Base-by-base conservation (phyloP, 2,888 invertebrate species). In the Listrodromus nycthemerus region DNA sequence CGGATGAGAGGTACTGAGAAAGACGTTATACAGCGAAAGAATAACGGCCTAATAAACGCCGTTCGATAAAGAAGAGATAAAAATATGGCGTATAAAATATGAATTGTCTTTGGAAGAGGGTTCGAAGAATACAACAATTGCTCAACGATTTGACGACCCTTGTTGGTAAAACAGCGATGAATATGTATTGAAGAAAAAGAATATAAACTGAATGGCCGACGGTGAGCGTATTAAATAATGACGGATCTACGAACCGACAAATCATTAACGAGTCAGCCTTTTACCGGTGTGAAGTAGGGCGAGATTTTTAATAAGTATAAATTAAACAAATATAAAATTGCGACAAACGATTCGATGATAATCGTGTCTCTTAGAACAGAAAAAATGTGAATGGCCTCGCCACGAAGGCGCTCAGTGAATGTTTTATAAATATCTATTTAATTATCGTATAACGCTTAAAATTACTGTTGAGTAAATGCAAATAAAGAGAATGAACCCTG, bases 241-340 rank as follows among this genome's bases (percentile, higher is more conserved):
- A 61, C 66, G 52, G 7, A 37, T 80, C 80, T 48, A 76, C 55
- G 33, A 48, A 61, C 5, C 61, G 71, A 66, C 48, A 30, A 55
- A 71, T 75, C 75, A 67, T 80, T 79, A 50, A 78, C 80, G 84
- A 83, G 83, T 83, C 83, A 83, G 80, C 83, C 80, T 83, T 80
- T 69, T 71, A 83, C 27, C 73, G 83, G 58, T 37, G 24, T 67
- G 52, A 74, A 73, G 63, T 77, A 77, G 83, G 77, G 77, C 80
- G 83, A 80, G 77, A 83, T 83, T 76, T 76, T 61, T 30, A 30
- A 30, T 30, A 61, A 73, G 65, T 50, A 76, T 73, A 76, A 24
- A 80, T 80, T 80, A 61, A 80, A 58, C 48, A 66, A 41, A 71
- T 61, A 52, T 58, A 58, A 24, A 55, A 75, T 41, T 58, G 71